Conservation (phyloP, 1,140 invertebrate genomes). For the Listronotus oregonensis region DNA sequence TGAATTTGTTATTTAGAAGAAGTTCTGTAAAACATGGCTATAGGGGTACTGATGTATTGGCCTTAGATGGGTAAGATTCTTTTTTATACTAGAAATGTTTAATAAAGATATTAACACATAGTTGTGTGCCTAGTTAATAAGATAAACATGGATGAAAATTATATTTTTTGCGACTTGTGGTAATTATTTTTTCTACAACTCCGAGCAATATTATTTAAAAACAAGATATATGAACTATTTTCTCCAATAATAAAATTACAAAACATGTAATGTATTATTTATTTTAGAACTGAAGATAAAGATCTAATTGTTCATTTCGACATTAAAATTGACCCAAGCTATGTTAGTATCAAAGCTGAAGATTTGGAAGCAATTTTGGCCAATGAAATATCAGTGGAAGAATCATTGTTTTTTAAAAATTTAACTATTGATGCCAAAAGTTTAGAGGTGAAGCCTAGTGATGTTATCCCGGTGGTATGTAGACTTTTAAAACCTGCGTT, state of each 20-base stretch:
- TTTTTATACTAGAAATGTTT: too few relatives aligned
- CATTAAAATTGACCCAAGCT: conserved; percentile 68
- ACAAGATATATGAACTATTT: too few relatives aligned
- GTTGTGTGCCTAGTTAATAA: too few relatives aligned
- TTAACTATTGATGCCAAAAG: conserved; percentile 70
- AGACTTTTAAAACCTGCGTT: too few relatives aligned
- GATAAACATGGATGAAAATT: too few relatives aligned
- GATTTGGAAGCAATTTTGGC: conserved; percentile 59
- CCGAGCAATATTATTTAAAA: too few relatives aligned
- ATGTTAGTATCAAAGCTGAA: conserved; percentile 61
- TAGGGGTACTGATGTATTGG: conserved; percentile 71
- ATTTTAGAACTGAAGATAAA: conserved; percentile 64
- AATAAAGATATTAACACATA: too few relatives aligned
- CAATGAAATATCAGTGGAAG: conserved; percentile 60
- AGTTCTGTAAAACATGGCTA: conserved; percentile 73
- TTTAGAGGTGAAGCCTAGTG: conserved; percentile 67
- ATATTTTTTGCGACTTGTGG: too few relatives aligned
- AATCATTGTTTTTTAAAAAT: conserved; percentile 64
- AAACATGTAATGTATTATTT: not conserved
- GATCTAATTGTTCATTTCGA: conserved; percentile 76
- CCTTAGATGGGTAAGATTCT: conserved; percentile 74
- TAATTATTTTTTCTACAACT: too few relatives aligned
- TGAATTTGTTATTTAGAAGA: conserved; percentile 75
- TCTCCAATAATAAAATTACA: too few relatives aligned
- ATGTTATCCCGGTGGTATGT: conserved; percentile 59